Evolutionary conservation across 2,888 invertebrate species (phyloP).

Genomic region (Desoria tigrina): DNA sequence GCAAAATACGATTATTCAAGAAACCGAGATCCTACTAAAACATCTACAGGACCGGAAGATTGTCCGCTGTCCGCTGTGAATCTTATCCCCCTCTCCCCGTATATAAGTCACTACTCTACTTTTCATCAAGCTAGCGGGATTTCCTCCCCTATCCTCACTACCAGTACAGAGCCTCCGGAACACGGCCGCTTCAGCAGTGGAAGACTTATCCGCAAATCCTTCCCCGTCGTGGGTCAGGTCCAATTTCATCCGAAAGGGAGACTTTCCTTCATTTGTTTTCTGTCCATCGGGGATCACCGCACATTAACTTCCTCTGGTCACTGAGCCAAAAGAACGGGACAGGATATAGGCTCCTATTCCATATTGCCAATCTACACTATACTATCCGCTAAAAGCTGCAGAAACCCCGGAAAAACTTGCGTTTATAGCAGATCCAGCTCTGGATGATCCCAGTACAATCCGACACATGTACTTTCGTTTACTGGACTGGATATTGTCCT

Average conservation of each 20-base stretch:
- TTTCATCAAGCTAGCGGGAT: neutral
- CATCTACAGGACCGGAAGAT: too few relatives aligned
- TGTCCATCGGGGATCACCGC: conserved; percentile 2
- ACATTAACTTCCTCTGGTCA: neutral
- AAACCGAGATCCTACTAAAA: too few relatives aligned
- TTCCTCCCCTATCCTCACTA: neutral
- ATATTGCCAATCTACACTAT: neutral
- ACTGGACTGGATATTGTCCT: neutral
- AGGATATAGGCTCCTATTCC: neutral
- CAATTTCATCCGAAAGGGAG: neutral
- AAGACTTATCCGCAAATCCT: too few relatives aligned
- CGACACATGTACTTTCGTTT: too few relatives aligned
- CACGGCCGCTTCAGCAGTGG: too few relatives aligned
- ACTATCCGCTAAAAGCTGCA: too few relatives aligned
- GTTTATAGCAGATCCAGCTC: too few relatives aligned
- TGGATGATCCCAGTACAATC: too few relatives aligned
- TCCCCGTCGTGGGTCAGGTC: neutral
- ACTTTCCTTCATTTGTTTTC: conserved; percentile 5
- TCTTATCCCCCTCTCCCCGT: too few relatives aligned
- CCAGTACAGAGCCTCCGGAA: neutral
- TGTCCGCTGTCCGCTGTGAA: too few relatives aligned
- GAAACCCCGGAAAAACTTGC: too few relatives aligned
- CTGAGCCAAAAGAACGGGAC: neutral
- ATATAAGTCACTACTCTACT: neutral
- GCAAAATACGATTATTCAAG: too few relatives aligned